A percentile compares a stretch with the other conserved stretches of the same genome.
phyloP scores from a whole-genome alignment of 2,113 vertebrate genomes.

The Ploceus nigricollis region DNA sequence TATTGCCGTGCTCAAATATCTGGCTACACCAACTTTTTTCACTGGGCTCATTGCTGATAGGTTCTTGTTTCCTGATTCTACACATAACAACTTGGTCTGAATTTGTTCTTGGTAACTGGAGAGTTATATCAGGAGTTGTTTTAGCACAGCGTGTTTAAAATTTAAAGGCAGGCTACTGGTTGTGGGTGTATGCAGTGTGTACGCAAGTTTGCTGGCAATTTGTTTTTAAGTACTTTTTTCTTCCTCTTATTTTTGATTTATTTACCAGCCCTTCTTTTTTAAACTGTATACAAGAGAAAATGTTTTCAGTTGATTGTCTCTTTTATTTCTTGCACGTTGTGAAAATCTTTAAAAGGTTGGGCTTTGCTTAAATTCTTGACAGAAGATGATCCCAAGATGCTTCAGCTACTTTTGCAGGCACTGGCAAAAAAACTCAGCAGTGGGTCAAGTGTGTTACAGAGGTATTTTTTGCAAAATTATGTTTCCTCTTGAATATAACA shows the following conservation, averaged over 20 bases:
- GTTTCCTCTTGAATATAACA: background rate
- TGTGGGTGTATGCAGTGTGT: rapidly evolving
- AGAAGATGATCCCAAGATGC: background rate
- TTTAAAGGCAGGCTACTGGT: background rate
- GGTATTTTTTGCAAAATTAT: background rate
- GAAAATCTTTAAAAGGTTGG: background rate
- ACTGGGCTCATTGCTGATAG: rapidly evolving
- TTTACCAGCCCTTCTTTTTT: background rate
- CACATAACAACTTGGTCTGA: background rate
- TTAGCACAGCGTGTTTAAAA: background rate
- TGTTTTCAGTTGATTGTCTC: background rate
- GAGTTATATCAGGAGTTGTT: background rate
- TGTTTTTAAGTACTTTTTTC: background rate
- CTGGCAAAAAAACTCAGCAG: background rate
- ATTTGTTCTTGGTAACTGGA: background rate
- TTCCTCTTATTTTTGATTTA: background rate
- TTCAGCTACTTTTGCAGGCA: background rate
- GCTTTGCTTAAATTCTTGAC: background rate
- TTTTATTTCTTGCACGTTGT: background rate
- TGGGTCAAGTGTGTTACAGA: background rate
- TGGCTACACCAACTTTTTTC: background rate
- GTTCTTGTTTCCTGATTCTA: background rate
- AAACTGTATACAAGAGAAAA: background rate
- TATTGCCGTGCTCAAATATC: rapidly evolving
- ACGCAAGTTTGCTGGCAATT: background rate